Conservation (phyloP, 1,140 invertebrate species). For the Lordiphosa collinella region DNA sequence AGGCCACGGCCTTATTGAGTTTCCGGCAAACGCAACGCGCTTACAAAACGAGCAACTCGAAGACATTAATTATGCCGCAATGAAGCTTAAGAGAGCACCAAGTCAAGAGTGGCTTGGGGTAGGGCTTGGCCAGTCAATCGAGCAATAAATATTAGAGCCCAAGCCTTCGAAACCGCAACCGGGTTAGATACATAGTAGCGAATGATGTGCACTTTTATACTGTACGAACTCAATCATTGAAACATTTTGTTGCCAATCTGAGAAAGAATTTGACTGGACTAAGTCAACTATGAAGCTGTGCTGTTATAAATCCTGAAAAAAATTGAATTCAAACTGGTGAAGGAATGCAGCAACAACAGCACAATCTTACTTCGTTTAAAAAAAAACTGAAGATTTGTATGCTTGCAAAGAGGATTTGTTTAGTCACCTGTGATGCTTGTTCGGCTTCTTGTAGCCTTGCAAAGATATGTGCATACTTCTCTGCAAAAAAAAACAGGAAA, state of each 20-base stretch:
- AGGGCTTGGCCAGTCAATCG: slow-evolving; percentile 15
- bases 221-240: slow-evolving; percentile 44
- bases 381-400: too few species aligned
- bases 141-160: slow-evolving; percentile 46
- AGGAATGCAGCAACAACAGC: neutral
- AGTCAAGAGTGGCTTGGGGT: slow-evolving; percentile 1
- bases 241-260: slow-evolving; percentile 55
- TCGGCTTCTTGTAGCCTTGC: too few species aligned
- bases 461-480: too few species aligned
- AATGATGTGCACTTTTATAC: slow-evolving; percentile 45
- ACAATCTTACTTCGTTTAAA: too few species aligned
- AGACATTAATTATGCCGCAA: slow-evolving; percentile 61
- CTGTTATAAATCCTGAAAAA: slow-evolving; percentile 48
- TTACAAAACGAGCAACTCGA: slow-evolving; percentile 20
- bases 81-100: slow-evolving; percentile 22
- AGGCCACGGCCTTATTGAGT: slow-evolving; percentile 56
- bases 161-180: slow-evolving; percentile 40
- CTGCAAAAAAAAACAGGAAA: too few species aligned
- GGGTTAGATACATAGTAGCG: slow-evolving; percentile 5
- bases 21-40: slow-evolving; percentile 32
- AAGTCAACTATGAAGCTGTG: slow-evolving; percentile 31
- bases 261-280: slow-evolving; percentile 6
- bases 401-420: too few species aligned
- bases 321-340: slow-evolving; percentile 47
- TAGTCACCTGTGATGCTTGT: too few species aligned